Conservation (phyloP, 2,888 invertebrate species). For the Lasioglossum pauxillum region DNA sequence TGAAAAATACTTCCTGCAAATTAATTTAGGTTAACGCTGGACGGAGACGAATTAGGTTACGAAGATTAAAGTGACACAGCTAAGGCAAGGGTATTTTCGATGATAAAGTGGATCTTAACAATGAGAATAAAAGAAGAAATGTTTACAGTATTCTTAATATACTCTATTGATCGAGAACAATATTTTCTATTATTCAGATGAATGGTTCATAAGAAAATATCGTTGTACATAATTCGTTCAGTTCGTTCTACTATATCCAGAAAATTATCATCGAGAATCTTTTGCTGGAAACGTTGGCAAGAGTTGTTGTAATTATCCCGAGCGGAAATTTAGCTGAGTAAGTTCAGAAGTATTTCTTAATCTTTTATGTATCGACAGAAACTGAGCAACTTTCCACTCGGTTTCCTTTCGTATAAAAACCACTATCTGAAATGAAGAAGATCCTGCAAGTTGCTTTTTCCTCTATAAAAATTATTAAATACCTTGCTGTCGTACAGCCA, state of each 20-base stretch:
- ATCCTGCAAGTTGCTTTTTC: not conserved
- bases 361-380: not conserved
- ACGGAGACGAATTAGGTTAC: not conserved
- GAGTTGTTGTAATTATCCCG: slow-evolving; percentile 20
- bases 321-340: not conserved
- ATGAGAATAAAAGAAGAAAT: not conserved
- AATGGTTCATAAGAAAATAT: not conserved
- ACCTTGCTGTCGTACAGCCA: not conserved
- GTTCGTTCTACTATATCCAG: not conserved
- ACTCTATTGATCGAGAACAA: not conserved
- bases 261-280: not conserved
- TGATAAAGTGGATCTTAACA: not conserved
- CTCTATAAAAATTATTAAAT: not conserved
- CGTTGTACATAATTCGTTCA: not conserved
- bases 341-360: slow-evolving; percentile 24
- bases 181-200: not conserved
- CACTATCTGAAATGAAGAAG: not conserved
- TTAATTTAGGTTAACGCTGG: not conserved
- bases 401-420: slow-evolving; percentile 2
- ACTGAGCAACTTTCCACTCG: slow-evolving; percentile 14
- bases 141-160: not conserved
- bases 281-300: not conserved
- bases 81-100: not conserved
- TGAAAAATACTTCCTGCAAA: not conserved
- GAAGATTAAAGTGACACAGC: slow-evolving; percentile 3